phyloP scores from a whole-genome alignment of 2,888 invertebrate genomes.

The Drosophila koepferae region DNA sequence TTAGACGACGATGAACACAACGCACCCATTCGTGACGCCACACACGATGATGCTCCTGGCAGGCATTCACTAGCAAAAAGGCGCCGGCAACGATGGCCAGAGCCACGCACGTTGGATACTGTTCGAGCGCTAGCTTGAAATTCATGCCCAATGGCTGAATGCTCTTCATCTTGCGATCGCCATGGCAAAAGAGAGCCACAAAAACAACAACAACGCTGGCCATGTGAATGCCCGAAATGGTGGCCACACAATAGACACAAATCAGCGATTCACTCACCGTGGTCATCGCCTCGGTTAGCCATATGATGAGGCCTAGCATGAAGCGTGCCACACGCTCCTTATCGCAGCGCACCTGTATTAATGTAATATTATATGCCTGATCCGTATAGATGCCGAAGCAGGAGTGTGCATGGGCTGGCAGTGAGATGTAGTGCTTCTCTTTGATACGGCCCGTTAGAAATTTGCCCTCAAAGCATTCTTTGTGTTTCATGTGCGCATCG shows the following conservation, averaged over 20 bases:
- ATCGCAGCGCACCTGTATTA: constrained; percentile 25
- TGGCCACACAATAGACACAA: constrained; percentile 4
- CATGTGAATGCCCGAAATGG: constrained; percentile 36
- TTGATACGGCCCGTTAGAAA: not conserved
- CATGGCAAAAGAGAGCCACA: not conserved
- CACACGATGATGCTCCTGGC: not conserved
- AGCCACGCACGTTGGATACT: not conserved
- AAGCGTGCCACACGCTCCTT: constrained; percentile 28
- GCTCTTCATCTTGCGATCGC: not conserved
- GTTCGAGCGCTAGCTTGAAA: constrained; percentile 22
- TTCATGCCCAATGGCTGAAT: constrained; percentile 23
- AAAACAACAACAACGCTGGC: constrained; percentile 5
- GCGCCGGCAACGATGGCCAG: constrained; percentile 9
- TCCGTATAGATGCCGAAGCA: constrained; percentile 64
- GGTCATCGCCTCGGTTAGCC: not conserved
- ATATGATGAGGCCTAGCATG: constrained; percentile 30
- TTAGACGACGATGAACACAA: not conserved
- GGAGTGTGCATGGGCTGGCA: constrained; percentile 25
- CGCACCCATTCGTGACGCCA: not conserved
- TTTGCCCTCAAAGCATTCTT: constrained; percentile 33
- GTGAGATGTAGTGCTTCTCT: constrained; percentile 20
- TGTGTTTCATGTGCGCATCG: not conserved
- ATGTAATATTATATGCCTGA: constrained; percentile 34
- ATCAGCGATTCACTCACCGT: not conserved
- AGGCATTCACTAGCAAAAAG: not conserved